Evolutionary conservation across 1,140 invertebrate genomes (phyloP), one percentile per base, ranked within the genome.

Genomic region (Drosophila saltans): DNA sequence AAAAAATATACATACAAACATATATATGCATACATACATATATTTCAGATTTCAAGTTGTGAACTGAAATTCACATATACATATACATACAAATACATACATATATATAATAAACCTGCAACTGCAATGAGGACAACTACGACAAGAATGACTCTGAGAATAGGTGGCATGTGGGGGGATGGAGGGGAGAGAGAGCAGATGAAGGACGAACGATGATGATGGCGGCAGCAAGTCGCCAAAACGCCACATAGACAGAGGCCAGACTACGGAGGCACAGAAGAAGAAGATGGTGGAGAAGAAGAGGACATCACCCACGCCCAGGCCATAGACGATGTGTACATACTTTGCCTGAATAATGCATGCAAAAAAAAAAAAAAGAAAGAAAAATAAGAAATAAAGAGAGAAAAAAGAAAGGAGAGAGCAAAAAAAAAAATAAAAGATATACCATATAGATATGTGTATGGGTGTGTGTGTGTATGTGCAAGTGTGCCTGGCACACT

Each of bases 291-390:
- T 2, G 45, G 45, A 52, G 21, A 21, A 52, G 45, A 26, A 26
- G 45, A 24, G 3, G 41, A n/a, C 28, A 30, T 2, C 65, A 64
- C 69, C 70, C 68, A 77, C 76, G 43, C 64, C 68, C 73, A 60
- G 52, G 67, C 67, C 62, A 60, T 71, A 70, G 66, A 59, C 64
- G 62, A 52, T 52, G 45, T 52, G 45, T 52, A 52, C 45, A 52
- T 48, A 40, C 70, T 65, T 28, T 73, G 70, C 70, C 69, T 88
- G 84, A 78, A 88, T 88, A 88, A 88, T 88, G 84, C 80, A 88
- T 83, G 73, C 84, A 86, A 68, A 75, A 70, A 66, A 69, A 72
- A 40, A 55, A 43, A 60, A 58, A 69, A 61, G 16, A 75, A 70
- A 66, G 68, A 72, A 16, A 40, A 55, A 43, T 57, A 58, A 69